phyloP scores from a whole-genome alignment of 2,113 vertebrate genomes.

The Albula glossodonta region DNA sequence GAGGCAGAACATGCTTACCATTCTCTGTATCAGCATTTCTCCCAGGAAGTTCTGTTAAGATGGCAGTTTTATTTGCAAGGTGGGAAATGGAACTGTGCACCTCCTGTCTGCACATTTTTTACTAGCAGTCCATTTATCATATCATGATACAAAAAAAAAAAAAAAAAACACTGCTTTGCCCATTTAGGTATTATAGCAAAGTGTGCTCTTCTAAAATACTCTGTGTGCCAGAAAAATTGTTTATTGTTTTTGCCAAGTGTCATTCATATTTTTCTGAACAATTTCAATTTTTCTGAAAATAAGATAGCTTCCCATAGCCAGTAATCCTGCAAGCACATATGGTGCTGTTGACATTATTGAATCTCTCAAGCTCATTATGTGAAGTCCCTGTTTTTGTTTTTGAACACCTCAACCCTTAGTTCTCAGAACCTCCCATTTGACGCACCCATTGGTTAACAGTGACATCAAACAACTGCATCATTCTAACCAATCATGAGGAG shows the following conservation, averaged over 20 bases:
- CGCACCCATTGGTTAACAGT: conserved; percentile 18
- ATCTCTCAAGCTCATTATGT: not conserved
- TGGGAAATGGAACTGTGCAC: no score
- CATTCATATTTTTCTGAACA: not conserved
- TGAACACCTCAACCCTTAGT: not conserved
- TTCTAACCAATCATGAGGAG: conserved; percentile 60
- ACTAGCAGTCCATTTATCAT: no score
- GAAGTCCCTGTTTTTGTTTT: not conserved
- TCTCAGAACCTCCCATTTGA: conserved; percentile 11
- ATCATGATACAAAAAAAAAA: no score
- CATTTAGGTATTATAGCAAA: not conserved
- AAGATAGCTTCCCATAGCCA: not conserved
- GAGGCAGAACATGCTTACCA: not conserved
- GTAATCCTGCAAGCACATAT: not conserved
- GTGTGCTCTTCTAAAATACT: not conserved
- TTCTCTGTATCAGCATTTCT: not conserved
- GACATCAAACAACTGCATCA: conserved; percentile 44
- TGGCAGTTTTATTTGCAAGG: not conserved
- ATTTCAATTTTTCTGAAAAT: not conserved
- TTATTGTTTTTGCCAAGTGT: not conserved
- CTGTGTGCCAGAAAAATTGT: not conserved
- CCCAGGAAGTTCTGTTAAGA: not conserved
- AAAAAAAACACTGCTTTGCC: not conserved
- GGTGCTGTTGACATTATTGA: not conserved
- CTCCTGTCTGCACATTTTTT: no score